Evolutionary conservation across 2,888 invertebrate species (phyloP).

Genomic region (Ctenicera cuprea): DNA sequence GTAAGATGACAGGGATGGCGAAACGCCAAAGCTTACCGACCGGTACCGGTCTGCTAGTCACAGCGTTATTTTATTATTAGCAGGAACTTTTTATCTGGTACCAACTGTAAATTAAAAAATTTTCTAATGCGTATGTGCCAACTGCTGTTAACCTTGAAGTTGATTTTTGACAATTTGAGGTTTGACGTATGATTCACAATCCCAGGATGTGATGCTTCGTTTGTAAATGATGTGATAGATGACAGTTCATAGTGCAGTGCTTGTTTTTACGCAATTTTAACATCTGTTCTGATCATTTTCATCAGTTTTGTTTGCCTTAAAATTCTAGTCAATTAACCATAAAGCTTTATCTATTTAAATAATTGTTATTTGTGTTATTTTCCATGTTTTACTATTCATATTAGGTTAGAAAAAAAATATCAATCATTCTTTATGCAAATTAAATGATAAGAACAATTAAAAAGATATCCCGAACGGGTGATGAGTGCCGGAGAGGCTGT

Average conservation of each 20-base stretch:
- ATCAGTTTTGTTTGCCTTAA: slow-evolving; percentile 36
- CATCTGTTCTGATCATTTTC: slow-evolving; percentile 36
- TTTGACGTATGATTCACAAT: slow-evolving; percentile 40
- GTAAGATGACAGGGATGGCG: too few species aligned
- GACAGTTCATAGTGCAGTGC: slow-evolving; percentile 55
- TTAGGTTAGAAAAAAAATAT: slow-evolving; percentile 56
- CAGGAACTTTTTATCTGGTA: too few species aligned
- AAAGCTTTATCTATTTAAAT: slow-evolving; percentile 29
- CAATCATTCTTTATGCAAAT: slow-evolving; percentile 47
- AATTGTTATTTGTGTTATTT: slow-evolving; percentile 32
- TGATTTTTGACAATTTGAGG: slow-evolving; percentile 30
- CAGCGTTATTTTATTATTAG: too few species aligned
- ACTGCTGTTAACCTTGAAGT: slow-evolving; percentile 26
- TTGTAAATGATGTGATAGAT: slow-evolving; percentile 59
- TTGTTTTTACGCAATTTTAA: slow-evolving; percentile 53
- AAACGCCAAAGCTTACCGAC: too few species aligned
- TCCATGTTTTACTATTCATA: slow-evolving; percentile 36
- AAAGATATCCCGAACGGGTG: slow-evolving; percentile 61
- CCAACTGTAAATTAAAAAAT: too few species aligned
- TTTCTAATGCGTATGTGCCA: too few species aligned
- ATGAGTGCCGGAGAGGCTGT: slow-evolving; percentile 71
- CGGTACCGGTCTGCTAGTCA: too few species aligned
- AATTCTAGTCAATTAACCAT: slow-evolving; percentile 50
- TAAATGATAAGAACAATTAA: slow-evolving; percentile 53
- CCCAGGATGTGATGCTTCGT: slow-evolving; percentile 51